Evolutionary conservation across 2,113 vertebrate species (phyloP).

Genomic region (Phylloscopus whistleri): DNA sequence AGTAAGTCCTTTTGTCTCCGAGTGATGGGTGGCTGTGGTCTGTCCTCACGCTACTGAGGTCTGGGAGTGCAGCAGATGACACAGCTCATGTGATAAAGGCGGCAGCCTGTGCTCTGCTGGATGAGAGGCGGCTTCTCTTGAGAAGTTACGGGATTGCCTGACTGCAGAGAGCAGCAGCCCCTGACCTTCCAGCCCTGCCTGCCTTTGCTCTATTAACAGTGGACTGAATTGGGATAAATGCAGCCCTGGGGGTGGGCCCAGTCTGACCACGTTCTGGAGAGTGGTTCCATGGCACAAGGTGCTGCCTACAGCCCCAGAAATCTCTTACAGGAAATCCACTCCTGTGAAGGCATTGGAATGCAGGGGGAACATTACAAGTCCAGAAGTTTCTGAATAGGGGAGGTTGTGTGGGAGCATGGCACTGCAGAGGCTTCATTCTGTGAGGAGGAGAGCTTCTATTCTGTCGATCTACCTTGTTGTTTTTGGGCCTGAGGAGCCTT

Average conservation of each 20-base stretch:
- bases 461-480: background rate
- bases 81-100: background rate
- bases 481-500: background rate
- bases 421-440: background rate
- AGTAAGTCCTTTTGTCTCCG: background rate
- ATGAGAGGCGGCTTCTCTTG: background rate
- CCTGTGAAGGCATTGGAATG: background rate
- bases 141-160: background rate
- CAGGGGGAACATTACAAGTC: background rate
- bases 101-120: background rate
- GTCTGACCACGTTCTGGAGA: fast-evolving
- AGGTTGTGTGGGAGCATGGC: background rate
- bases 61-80: background rate
- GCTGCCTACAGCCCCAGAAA: background rate
- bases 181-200: background rate
- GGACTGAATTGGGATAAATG: background rate
- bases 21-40: background rate
- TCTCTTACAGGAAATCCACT: background rate
- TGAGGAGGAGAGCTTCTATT: background rate
- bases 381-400: background rate
- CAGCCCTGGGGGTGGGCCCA: background rate
- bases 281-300: fast-evolving
- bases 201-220: fast-evolving
- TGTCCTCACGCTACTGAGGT: background rate
- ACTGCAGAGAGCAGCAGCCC: background rate